Evolutionary conservation across 1,140 invertebrate species (phyloP), one percentile per base, ranked within the genome.

Genomic region (Drosophila prosaltans): DNA sequence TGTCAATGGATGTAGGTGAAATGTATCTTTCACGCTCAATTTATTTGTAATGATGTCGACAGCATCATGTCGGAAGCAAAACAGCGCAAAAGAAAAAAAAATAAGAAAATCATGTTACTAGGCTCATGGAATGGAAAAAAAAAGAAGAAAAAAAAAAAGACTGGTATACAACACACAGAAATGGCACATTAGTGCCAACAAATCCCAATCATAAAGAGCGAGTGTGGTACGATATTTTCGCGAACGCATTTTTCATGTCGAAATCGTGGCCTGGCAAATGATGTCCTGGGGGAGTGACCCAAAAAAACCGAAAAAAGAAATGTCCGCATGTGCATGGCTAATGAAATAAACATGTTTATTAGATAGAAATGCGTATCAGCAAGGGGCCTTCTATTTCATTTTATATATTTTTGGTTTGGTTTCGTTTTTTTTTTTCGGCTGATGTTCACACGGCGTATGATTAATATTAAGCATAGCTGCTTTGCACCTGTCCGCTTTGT

Each of bases 291-390:
- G 80, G 80, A 75, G 68, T 79, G 60, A 28, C 26, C 62, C 39
- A 48, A 10, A 54, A 55, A 43, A 9, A 63, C 9, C 21, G 45
- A 48, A 51, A 62, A 43, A 69, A 54, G 51, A 72, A 83, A 72
- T 84, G 74, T 74, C 78, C 73, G 77, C 82, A 73, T 88, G 82
- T 88, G 83, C 76, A 81, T 71, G 68, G 70, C 81, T 88, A 90
- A 88, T 88, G 84, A 88, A 88, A 88, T 88, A 89, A 88, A 89
- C 84, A 88, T 88, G 84, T 88, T 88, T 88, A 84, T 88, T 83
- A 88, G 80, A 88, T 89, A 80, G 72, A 57, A 89, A 78, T 77
- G 84, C 60, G 72, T 78, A 65, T 75, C 83, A 68, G 68, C 73
- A 55, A 72, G 76, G 74, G 59, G 40, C 57, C 8, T 66, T 54